A percentile compares a stretch with the other conserved stretches of the same genome.
phyloP scores from a whole-genome alignment of 2,797 vertebrate genomes.

The Acanthurus leucopareius region DNA sequence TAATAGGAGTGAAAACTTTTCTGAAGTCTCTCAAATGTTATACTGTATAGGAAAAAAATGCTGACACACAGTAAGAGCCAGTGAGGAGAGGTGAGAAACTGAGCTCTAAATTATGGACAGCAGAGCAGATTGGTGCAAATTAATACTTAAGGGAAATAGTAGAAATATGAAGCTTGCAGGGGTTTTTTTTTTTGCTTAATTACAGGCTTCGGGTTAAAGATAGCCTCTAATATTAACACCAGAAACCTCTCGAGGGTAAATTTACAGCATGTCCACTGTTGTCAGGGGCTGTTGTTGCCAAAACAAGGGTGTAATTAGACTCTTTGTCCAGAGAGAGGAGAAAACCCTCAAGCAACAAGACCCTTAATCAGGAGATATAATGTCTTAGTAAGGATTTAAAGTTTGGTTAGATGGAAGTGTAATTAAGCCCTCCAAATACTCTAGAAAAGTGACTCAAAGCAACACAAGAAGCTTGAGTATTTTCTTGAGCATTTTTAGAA shows the following conservation, averaged over 20 bases:
- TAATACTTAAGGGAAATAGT: constrained; percentile 63
- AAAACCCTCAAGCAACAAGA: constrained; percentile 35
- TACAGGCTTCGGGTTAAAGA: constrained; percentile 65
- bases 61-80: constrained; percentile 30
- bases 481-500: no score
- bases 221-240: constrained; percentile 65
- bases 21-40: constrained; percentile 3
- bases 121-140: constrained; percentile 56
- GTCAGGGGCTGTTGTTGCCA: constrained; percentile 68
- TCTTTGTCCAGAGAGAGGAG: constrained; percentile 42
- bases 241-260: constrained; percentile 51
- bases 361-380: constrained; percentile 25
- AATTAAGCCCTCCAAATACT: constrained; percentile 1
- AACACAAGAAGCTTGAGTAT: background rate
- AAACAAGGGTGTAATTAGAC: constrained; percentile 67
- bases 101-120: constrained; percentile 33
- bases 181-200: constrained; percentile 57
- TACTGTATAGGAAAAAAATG: constrained; percentile 39
- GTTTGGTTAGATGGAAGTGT: constrained; percentile 14
- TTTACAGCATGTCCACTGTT: constrained; percentile 66
- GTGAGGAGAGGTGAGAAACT: constrained; percentile 34
- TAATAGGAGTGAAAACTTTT: constrained; percentile 19
- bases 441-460: constrained; percentile 21
- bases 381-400: constrained; percentile 21
- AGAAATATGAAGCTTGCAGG: constrained; percentile 62